Evolutionary conservation across 2,797 vertebrate genomes (phyloP).

Genomic region (Atherinosoma microstoma): DNA sequence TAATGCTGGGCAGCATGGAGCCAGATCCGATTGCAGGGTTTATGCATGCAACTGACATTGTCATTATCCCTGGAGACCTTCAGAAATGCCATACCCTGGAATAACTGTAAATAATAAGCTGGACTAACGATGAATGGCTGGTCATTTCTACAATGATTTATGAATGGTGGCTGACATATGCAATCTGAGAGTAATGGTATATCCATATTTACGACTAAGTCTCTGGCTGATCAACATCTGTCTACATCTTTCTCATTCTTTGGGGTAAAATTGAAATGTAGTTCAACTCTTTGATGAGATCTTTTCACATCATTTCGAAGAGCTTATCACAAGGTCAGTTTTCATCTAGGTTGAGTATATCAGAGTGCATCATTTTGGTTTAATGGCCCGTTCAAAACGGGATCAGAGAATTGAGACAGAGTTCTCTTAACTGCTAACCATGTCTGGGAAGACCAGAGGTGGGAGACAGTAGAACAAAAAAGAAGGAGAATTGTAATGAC

Average conservation of each 20-base stretch:
- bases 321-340: constrained; percentile 46
- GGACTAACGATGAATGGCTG: constrained; percentile 63
- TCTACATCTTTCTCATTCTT: constrained; percentile 29
- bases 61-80: constrained; percentile 70
- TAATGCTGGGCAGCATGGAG: constrained; percentile 51
- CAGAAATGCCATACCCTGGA: constrained; percentile 52
- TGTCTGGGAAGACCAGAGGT: constrained; percentile 14
- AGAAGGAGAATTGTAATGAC: constrained; percentile 26
- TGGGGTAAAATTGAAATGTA: constrained; percentile 24
- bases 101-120: constrained; percentile 65
- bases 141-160: constrained; percentile 67
- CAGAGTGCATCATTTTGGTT: constrained; percentile 56
- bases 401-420: constrained; percentile 45
- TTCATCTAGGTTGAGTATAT: constrained; percentile 15
- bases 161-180: constrained; percentile 63
- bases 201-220: constrained; percentile 52
- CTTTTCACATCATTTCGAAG: constrained; percentile 52
- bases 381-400: constrained; percentile 56
- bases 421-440: constrained; percentile 43
- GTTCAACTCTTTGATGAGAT: constrained; percentile 41
- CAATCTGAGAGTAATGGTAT: constrained; percentile 48
- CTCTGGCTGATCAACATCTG: constrained; percentile 48
- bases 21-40: constrained; percentile 74
- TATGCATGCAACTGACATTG: constrained; percentile 64
- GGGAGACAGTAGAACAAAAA: constrained; percentile 6